These are phyloP conservation scores for Cheirogaleus medius DNA, from an alignment of 2,113 vertebrate species.

Conservation along the genomic window DNA sequence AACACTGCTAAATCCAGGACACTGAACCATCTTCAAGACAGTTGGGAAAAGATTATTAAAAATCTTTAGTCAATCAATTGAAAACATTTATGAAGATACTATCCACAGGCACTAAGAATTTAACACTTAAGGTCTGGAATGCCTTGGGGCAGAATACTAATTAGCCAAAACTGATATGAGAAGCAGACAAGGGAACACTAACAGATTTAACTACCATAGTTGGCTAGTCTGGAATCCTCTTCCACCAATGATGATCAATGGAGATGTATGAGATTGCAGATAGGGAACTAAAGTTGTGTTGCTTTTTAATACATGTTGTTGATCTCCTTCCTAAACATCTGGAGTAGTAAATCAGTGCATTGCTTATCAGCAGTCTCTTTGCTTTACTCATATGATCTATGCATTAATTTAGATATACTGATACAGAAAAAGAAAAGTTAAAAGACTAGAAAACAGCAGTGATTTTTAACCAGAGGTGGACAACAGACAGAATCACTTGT, in stretches of 20 bases:
- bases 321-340: not conserved
- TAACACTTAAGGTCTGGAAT: not conserved
- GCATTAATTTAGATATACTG: not conserved
- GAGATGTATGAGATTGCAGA: not conserved
- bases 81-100: not conserved
- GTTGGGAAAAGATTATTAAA: not conserved
- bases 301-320: not conserved
- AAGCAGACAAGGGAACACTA: not conserved
- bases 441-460: not conserved
- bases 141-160: not conserved
- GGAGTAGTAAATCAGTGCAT: not conserved
- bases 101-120: not conserved
- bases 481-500: not conserved
- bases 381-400: not conserved
- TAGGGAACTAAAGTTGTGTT: not conserved
- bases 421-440: not conserved
- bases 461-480: not conserved
- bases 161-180: not conserved
- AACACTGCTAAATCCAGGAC: not conserved
- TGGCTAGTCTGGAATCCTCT: not conserved
- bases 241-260: not conserved
- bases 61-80: not conserved
- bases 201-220: not conserved
- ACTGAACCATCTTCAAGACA: not conserved
- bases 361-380: not conserved